These are phyloP conservation scores for Alloscopus bannaensis DNA, from an alignment of 2,888 invertebrate genomes.

Conservation along the genomic window DNA sequence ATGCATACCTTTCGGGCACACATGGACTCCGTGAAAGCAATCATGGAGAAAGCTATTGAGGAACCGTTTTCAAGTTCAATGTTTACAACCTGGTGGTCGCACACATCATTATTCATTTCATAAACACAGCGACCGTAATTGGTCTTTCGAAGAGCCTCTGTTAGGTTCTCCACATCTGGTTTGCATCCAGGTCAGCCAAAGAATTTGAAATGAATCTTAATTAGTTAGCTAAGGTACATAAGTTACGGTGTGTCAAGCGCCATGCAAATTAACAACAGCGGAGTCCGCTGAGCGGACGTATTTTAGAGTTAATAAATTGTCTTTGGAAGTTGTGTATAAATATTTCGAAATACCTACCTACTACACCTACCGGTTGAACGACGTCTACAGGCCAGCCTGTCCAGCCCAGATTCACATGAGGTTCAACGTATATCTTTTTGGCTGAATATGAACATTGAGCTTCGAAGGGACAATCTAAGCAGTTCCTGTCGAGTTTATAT, in stretches of 20 bases:
- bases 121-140: constrained; percentile 77
- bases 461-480: constrained; percentile 76
- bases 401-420: constrained; percentile 67
- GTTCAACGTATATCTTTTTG: constrained; percentile 75
- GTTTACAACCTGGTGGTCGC: constrained; percentile 76
- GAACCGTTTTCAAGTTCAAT: constrained; percentile 76
- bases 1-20: constrained; percentile 74
- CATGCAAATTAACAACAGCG: too few relatives aligned
- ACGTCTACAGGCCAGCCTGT: constrained; percentile 73
- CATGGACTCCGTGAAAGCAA: constrained; percentile 76
- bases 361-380: constrained; percentile 71
- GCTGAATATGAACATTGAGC: constrained; percentile 76
- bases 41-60: constrained; percentile 76
- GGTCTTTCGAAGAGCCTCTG: constrained; percentile 68
- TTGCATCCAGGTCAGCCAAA: not conserved
- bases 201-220: not conserved
- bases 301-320: not conserved
- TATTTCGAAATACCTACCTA: constrained; percentile 65
- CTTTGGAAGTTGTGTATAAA: constrained; percentile 12
- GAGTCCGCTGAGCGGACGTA: not conserved
- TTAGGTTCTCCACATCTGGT: constrained; percentile 71
- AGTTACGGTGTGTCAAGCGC: too few relatives aligned
- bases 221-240: not conserved
- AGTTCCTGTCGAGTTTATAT: constrained; percentile 71
- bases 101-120: constrained; percentile 76